A percentile compares a stretch with the other conserved stretches of the same genome.
Evolutionary conservation across 2,888 invertebrate genomes (phyloP).

Genomic region (Mallateleia sp.): DNA sequence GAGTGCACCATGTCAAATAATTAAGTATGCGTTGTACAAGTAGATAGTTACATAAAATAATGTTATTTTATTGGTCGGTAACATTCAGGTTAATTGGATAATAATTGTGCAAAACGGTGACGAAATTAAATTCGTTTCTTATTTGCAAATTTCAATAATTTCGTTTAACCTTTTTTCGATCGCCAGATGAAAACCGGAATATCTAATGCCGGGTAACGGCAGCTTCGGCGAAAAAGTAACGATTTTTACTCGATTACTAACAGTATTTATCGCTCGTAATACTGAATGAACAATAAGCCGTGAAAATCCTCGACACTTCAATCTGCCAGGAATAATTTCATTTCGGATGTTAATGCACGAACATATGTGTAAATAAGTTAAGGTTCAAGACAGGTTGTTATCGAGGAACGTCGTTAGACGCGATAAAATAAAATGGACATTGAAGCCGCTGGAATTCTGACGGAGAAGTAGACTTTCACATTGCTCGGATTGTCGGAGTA

Average conservation of each 20-base stretch:
- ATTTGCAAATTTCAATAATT: too few relatives aligned
- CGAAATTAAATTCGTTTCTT: slow-evolving; percentile 1
- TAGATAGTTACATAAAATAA: slow-evolving; percentile 35
- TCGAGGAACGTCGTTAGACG: slow-evolving; percentile 33
- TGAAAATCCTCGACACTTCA: too few relatives aligned
- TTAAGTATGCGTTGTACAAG: slow-evolving; percentile 23
- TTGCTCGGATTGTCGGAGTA: slow-evolving; percentile 31
- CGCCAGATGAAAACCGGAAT: too few relatives aligned
- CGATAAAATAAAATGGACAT: slow-evolving; percentile 53
- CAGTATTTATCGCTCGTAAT: too few relatives aligned
- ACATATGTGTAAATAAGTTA: slow-evolving; percentile 32
- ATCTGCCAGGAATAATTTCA: background rate
- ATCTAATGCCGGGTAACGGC: too few relatives aligned
- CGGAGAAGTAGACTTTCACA: slow-evolving; percentile 54
- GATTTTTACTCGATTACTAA: too few relatives aligned
- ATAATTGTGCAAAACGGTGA: slow-evolving; percentile 19
- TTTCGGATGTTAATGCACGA: background rate
- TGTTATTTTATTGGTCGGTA: background rate
- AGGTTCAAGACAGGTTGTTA: slow-evolving; percentile 12
- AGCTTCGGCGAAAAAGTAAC: too few relatives aligned
- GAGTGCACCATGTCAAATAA: slow-evolving; percentile 26
- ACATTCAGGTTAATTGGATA: slow-evolving; percentile 29
- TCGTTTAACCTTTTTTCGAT: too few relatives aligned
- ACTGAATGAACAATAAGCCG: too few relatives aligned
- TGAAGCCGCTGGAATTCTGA: slow-evolving; percentile 62